Evolutionary conservation across 1,140 invertebrate species (phyloP), one percentile per base, ranked within the genome.

Genomic region (Lutraria rhynchaena): DNA sequence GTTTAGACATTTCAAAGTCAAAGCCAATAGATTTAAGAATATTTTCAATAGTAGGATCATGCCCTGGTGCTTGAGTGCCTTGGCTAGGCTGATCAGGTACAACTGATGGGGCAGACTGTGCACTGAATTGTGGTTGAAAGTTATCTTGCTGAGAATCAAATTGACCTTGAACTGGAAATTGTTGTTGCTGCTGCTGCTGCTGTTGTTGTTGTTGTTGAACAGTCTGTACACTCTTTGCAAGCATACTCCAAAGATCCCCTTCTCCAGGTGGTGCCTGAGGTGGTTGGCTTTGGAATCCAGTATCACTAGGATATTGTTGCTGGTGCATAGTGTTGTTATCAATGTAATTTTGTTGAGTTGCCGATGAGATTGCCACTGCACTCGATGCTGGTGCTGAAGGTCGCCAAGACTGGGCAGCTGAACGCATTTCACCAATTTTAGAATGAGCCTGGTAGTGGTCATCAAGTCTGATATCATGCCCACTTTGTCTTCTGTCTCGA

Each of bases 1-100:
- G 85, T 63, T 90, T 90, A 4, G 90, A 92, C 81, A 92, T 85
- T 73, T 91, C 91, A 91, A 91, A 91, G 85, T 92, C 90, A 85
- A 91, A 92, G 1, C 91, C 91, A 58, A 92, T 92, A 33, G 90
- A 91, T 67, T 91, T 89, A 17, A 92, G 61, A 49, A 92, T 91
- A 80, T 91, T 91, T 87, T 91, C 87, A 49, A 92, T 90, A n/a
- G 90, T 91, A 29, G 89, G 86, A 80, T 91, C 89, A 76, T 88
- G 74, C 4, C 84, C 67, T 83, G 78, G 53, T 41, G 49, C 35
- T 24, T 74, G 80, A 7, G 51, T 17, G 15, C 58, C 53, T 46
- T 51, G 31, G 22, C 22, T 29, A 44, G 60, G 31, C 27, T 65
- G 58, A 1, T 27, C n/a, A 75, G 29, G 24, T 22, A 44, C 24